Evolutionary conservation across 1,140 invertebrate species (phyloP).

Genomic region (Scaptomyza graminum): DNA sequence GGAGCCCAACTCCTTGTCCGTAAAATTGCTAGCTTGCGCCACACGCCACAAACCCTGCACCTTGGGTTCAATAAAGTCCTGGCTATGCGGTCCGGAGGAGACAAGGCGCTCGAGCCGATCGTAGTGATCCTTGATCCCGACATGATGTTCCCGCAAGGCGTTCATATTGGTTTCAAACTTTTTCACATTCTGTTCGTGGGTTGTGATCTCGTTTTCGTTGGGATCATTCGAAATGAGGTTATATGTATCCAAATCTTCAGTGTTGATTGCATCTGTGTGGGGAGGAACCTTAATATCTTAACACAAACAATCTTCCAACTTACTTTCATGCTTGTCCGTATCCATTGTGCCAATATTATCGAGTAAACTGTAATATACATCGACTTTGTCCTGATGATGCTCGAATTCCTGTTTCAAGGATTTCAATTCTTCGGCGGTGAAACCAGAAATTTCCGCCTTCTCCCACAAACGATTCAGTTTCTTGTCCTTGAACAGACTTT

Average conservation of each 20-base stretch:
- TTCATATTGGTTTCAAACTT: slow-evolving; percentile 88
- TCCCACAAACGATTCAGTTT: slow-evolving; percentile 95
- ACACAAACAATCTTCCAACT: slow-evolving; percentile 43
- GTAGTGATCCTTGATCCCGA: slow-evolving; percentile 91
- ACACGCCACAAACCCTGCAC: slow-evolving; percentile 94
- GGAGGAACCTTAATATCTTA: not conserved
- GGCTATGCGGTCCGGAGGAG: slow-evolving; percentile 88
- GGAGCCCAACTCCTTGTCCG: slow-evolving; percentile 91
- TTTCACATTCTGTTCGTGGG: slow-evolving; percentile 79
- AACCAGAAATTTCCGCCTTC: slow-evolving; percentile 93
- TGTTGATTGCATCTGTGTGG: slow-evolving; percentile 86
- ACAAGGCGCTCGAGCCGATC: slow-evolving; percentile 90
- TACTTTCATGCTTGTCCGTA: slow-evolving; percentile 87
- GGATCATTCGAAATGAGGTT: slow-evolving; percentile 84
- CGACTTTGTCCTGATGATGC: slow-evolving; percentile 96
- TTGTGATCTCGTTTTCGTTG: slow-evolving; percentile 78
- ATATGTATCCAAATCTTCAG: slow-evolving; percentile 87
- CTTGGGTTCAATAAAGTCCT: slow-evolving; percentile 95
- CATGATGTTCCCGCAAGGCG: slow-evolving; percentile 90
- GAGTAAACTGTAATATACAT: slow-evolving; percentile 93
- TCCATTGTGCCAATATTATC: slow-evolving; percentile 86
- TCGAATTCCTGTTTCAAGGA: slow-evolving; percentile 94
- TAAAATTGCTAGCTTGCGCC: slow-evolving; percentile 92
- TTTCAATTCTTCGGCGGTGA: slow-evolving; percentile 91
- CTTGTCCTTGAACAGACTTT: slow-evolving; percentile 94